Base-by-base conservation (phyloP, 1,140 invertebrate species). In the Caenorhabditis brenneri region DNA sequence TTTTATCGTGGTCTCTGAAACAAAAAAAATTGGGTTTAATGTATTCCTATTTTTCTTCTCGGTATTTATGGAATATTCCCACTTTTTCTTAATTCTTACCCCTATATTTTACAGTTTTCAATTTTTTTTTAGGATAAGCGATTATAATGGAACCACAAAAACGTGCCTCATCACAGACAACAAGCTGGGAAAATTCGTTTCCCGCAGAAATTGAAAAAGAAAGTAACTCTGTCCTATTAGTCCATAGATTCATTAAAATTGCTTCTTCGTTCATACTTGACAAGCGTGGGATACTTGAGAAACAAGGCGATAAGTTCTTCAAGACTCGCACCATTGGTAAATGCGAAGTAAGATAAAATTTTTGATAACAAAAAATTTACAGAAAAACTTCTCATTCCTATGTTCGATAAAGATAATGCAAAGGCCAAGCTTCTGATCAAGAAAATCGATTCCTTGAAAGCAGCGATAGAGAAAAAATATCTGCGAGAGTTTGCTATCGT, bases 401-500 rank as follows among this genome's bases (percentile, higher is more conserved):
- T 27, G 22, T 55, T 55, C 53, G 24, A 55, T 27, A 55, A 12
- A 27, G 53, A 24, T 9, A 27, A 55, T 1, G 4, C 53, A 24
- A 27, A 12, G 10, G 22, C 53, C 7, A n/a, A 27, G 9, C 22
- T 19, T 4, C 53, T 55, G 0, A 55, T 27, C 53, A 29, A 55
- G n/a, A 74, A 22, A 74, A 24, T 74, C 1, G 36, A 74, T 10
- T 16, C 27, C 9, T 19, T 74, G 36, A 74, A 42, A 24, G 19
- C n/a, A 33, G 36, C 65, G 2, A 42, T 74, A 42, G 19, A 42
- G 10, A 39, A 42, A 24, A 24, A 31, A 12, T 74, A 74, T 27
- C 19, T 74, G 65, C 65, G 65, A 74, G 36, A 74, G 22, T 74
- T 74, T n/a, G 65, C 65, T 22, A 22, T 74, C 15, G 65, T 74